Conservation (phyloP, 2,113 vertebrate genomes). For the Calyptommatus sinebrachiatus region DNA sequence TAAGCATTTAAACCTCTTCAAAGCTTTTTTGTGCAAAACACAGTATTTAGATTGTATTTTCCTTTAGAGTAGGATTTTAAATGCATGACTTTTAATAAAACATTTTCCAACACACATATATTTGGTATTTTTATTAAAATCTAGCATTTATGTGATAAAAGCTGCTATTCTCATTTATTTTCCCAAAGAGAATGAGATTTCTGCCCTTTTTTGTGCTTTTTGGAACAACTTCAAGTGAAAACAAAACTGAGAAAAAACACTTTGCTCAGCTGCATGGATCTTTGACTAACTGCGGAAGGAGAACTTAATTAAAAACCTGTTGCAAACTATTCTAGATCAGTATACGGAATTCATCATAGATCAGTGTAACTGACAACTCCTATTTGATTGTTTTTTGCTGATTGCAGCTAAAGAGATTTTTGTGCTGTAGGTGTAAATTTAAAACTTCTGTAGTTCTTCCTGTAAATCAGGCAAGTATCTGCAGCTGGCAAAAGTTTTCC, state of each 20-base stretch:
- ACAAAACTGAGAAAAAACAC: neutral
- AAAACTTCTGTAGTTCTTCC: slow-evolving; percentile 3
- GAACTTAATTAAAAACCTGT: slow-evolving; percentile 5
- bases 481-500: neutral
- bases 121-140: neutral
- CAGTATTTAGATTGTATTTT: neutral
- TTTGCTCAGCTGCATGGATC: neutral
- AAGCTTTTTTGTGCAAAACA: neutral
- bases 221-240: neutral
- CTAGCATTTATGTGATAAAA: slow-evolving; percentile 9
- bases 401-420: neutral
- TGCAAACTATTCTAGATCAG: neutral
- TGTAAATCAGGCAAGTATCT: neutral
- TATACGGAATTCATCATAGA: neutral
- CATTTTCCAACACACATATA: neutral
- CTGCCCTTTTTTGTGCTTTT: slow-evolving; percentile 1
- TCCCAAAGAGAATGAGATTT: slow-evolving; percentile 8
- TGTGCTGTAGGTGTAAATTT: neutral
- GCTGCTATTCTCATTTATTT: slow-evolving; percentile 11
- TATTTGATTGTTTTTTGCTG: slow-evolving; percentile 24
- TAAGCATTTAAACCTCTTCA: neutral
- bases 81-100: neutral
- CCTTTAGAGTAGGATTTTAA: neutral
- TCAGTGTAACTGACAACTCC: neutral
- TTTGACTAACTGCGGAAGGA: neutral